Evolutionary conservation across 2,797 vertebrate genomes (phyloP), one percentile per base, ranked within the genome.

Genomic region (Sorex maritimensis): DNA sequence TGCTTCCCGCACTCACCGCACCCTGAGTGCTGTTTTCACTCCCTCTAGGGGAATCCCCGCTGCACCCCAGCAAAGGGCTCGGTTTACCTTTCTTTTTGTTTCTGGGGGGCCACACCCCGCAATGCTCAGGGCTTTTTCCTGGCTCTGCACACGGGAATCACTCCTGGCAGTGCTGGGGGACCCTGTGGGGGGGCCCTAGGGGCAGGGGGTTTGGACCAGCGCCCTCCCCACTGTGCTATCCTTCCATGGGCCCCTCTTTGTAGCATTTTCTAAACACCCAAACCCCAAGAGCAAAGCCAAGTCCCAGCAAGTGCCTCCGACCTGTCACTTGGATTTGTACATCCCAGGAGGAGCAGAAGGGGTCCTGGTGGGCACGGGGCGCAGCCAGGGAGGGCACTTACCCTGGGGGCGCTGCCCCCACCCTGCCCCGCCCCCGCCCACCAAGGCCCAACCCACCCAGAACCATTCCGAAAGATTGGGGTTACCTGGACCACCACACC

Each of bases 231-330:
- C 55, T 58, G 55, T 61, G 17, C 58, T 23, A 23, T 61, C 17
- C 4, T 4, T 61, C 2, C 61, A 63, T 1, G 21, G 34, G 73
- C 24, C 8, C 58, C 58, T 61, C 88, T 86, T 74, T 78, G n/a
- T 86, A 30, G 69, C 80, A 71, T 88, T 94, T 91, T 86, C 80
- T 94, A 88, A 92, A 92, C 86, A 90, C 55, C 82, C 86, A 72
- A 69, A 41, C 26, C 21, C 49, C 11, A 68, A 79, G 89, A 71
- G 86, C 77, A 71, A 55, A 10, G 34, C 7, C 0, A 11, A 28
- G 12, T 69, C 89, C 78, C 61, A 46, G 6, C 49, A 5, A 0
- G 14, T 24, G 13, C 49, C 28, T 44, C 55, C 21, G 52, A 13
- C 44, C 24, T 69, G 30, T 34, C 28, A 23, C 44, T 49, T 84